phyloP scores from a whole-genome alignment of 2,113 vertebrate genomes.

The Pseudorhombus dupliciocellatus region DNA sequence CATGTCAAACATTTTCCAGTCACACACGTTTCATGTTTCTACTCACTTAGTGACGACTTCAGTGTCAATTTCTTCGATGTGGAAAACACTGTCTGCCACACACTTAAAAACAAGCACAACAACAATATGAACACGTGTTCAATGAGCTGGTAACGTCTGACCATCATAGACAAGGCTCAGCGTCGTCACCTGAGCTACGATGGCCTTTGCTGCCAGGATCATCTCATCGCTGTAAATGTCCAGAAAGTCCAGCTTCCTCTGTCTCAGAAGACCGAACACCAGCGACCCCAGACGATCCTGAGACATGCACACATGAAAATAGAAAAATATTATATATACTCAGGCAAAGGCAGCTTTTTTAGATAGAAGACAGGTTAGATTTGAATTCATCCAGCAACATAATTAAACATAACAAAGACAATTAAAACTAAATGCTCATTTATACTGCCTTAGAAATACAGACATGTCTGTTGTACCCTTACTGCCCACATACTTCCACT shows the following conservation, averaged over 20 bases:
- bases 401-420: too few relatives aligned
- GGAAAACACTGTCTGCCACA: slow-evolving; percentile 87
- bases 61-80: slow-evolving; percentile 92
- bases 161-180: neutral
- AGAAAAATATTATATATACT: too few relatives aligned
- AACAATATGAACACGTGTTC: neutral
- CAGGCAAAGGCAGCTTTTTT: too few relatives aligned
- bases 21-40: too few relatives aligned
- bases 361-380: too few relatives aligned
- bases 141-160: neutral
- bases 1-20: too few relatives aligned
- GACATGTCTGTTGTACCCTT: too few relatives aligned
- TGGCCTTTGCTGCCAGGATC: slow-evolving; percentile 89
- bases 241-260: slow-evolving; percentile 96
- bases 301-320: neutral
- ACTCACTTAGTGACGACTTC: slow-evolving; percentile 93
- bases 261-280: slow-evolving; percentile 93
- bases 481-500: too few relatives aligned
- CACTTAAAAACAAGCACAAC: slow-evolving; percentile 80
- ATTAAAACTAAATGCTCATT: too few relatives aligned
- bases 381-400: too few relatives aligned
- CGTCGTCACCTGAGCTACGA: slow-evolving; percentile 89
- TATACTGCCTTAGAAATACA: too few relatives aligned
- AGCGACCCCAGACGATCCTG: slow-evolving; percentile 93
- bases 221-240: slow-evolving; percentile 96